phyloP scores from a whole-genome alignment of 2,888 invertebrate genomes.

The Ochlodes sylvanus region DNA sequence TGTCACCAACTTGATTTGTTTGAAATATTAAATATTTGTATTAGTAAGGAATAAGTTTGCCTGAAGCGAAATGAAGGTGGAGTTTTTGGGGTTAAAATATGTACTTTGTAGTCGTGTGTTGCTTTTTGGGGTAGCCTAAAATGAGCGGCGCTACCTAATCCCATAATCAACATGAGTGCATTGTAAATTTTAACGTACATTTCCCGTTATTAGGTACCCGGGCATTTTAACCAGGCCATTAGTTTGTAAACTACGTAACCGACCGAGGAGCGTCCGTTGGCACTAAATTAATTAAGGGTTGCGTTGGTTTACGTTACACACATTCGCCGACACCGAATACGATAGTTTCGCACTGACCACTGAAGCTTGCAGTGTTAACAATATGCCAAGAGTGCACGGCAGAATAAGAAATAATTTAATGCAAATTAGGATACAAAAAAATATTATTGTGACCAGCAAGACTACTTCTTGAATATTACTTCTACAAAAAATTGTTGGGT shows the following conservation, averaged over 20 bases:
- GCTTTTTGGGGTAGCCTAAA: not conserved
- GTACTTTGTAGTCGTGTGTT: not conserved
- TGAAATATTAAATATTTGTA: too few relatives aligned
- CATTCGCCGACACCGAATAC: not conserved
- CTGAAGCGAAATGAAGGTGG: too few relatives aligned
- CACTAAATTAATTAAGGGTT: not conserved
- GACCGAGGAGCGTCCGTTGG: not conserved
- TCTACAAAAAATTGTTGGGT: too few relatives aligned
- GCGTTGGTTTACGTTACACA: not conserved
- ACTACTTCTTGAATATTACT: too few relatives aligned
- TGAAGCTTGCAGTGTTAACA: not conserved
- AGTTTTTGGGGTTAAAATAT: too few relatives aligned
- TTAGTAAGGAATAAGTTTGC: too few relatives aligned
- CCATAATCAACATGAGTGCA: not conserved
- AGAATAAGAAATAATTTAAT: too few relatives aligned
- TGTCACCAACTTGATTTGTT: too few relatives aligned
- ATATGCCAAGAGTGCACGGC: too few relatives aligned
- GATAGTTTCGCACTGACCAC: not conserved
- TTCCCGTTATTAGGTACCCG: conserved; percentile 1
- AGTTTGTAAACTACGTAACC: conserved; percentile 8
- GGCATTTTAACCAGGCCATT: conserved; percentile 8
- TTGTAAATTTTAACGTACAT: conserved; percentile 6
- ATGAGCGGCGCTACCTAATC: not conserved
- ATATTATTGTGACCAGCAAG: too few relatives aligned
- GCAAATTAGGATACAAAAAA: too few relatives aligned